phyloP scores from a whole-genome alignment of 2,888 invertebrate species.

The Oscheius sp. region DNA sequence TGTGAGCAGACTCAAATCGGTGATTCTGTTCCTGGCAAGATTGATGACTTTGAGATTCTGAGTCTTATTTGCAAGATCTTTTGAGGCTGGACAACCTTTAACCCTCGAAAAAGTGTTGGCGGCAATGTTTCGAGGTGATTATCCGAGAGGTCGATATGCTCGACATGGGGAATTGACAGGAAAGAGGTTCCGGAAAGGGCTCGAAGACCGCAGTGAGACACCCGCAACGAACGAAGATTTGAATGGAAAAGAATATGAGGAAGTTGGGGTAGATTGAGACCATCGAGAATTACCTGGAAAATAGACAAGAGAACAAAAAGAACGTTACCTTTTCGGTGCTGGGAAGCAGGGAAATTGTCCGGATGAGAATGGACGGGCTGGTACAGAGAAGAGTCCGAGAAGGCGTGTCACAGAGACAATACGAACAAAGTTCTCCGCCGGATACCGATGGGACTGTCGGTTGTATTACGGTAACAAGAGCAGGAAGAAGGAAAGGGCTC shows the following conservation, averaged over 20 bases:
- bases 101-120: constrained; percentile 56
- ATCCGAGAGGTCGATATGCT: constrained; percentile 63
- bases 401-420: constrained; percentile 52
- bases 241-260: constrained; percentile 67
- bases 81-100: constrained; percentile 41
- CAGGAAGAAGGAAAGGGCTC: constrained; percentile 24
- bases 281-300: constrained; percentile 13
- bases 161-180: constrained; percentile 63
- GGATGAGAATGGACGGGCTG: constrained; percentile 47
- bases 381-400: constrained; percentile 47
- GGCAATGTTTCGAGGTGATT: constrained; percentile 63
- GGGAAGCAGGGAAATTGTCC: constrained; percentile 53
- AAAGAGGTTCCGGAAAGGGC: constrained; percentile 60
- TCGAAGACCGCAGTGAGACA: constrained; percentile 60
- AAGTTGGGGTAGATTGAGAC: constrained; percentile 58
- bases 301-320: neutral
- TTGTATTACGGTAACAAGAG: constrained; percentile 27
- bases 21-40: constrained; percentile 60
- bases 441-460: constrained; percentile 30
- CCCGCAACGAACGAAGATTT: constrained; percentile 54
- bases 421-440: constrained; percentile 47
- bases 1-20: constrained; percentile 53
- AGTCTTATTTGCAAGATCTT: neutral
- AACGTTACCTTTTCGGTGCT: constrained; percentile 26
- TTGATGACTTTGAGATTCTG: constrained; percentile 42